Evolutionary conservation across 1,140 invertebrate genomes (phyloP), one percentile per base, ranked within the genome.

Genomic region (Drosophila ogumai): DNA sequence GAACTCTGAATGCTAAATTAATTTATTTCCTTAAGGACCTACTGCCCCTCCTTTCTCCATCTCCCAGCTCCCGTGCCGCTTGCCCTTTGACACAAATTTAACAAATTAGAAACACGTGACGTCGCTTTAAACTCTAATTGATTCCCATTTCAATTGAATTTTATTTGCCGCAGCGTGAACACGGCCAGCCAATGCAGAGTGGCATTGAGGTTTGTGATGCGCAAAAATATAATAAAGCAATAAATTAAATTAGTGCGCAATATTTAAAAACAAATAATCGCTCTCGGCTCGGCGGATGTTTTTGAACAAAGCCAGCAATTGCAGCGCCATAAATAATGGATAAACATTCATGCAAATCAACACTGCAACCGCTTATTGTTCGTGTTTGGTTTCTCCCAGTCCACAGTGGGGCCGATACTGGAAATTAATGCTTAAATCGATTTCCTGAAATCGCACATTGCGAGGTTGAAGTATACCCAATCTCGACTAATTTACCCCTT

Each of bases 41-140:
- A 12, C 73, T 52, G 28, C 68, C 38, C 52, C 10, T 17, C 15
- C n/a, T 6, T 15, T 6, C 41, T 19, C 6, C 19, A 19, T 47
- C 22, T 12, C 25, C 13, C 49, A 5, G 9, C n/a, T 15, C 34
- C 8, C 34, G n/a, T 2, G 6, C 19, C 13, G 19, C 25, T 15
- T 55, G 44, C 25, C 25, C 52, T 58, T 22, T 38, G 15, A 12
- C 58, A 31, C 7, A n/a, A 64, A 44, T 43, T 71, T 56, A 82
- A 82, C 79, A 82, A 82, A 82, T 82, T 82, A 75, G 57, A 57
- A 38, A 81, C 80, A 82, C 65, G 81, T 82, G 80, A 82, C 71
- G 80, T 69, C 65, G 82, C 25, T 71, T 59, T 54, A 36, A 55
- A 59, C 25, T 69, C 43, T 52, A 56, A 63, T 61, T 59, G 46